Conservation (phyloP, 2,888 invertebrate species). For the Villa cingulata region DNA sequence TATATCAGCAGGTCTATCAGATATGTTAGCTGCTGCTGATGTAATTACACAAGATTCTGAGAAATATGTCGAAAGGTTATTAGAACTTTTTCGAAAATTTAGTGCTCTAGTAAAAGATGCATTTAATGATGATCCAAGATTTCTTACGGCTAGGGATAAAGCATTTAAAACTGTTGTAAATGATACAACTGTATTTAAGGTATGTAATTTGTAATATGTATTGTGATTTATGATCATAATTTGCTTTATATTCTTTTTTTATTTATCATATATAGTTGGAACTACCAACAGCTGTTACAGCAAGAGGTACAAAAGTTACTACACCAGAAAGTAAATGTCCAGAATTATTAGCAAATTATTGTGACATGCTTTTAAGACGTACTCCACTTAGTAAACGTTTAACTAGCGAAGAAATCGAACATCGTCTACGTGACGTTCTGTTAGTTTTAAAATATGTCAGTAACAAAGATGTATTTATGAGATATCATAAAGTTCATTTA, state of each 20-base stretch:
- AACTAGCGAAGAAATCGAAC: slow-evolving; percentile 94
- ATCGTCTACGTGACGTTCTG: slow-evolving; percentile 80
- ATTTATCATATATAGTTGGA: slow-evolving; percentile 35
- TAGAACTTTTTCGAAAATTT: slow-evolving; percentile 86
- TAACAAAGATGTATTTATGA: slow-evolving; percentile 99
- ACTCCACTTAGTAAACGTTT: slow-evolving; percentile 92
- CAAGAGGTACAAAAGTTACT: slow-evolving; percentile 50
- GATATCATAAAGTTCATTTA: slow-evolving; percentile 96
- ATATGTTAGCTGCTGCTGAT: slow-evolving; percentile 93
- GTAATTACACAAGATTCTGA: slow-evolving; percentile 94
- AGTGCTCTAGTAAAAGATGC: slow-evolving; percentile 86
- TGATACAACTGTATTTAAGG: slow-evolving; percentile 82
- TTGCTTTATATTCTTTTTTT: background rate
- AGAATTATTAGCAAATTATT: slow-evolving; percentile 96
- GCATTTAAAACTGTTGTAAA: slow-evolving; percentile 96
- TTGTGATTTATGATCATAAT: background rate
- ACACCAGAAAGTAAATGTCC: slow-evolving; percentile 96
- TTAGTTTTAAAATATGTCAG: slow-evolving; percentile 97
- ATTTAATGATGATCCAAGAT: slow-evolving; percentile 92
- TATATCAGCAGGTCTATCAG: slow-evolving; percentile 81
- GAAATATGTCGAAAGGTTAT: slow-evolving; percentile 90
- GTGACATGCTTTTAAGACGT: slow-evolving; percentile 95
- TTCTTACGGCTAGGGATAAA: slow-evolving; percentile 94
- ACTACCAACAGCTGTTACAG: slow-evolving; percentile 46
- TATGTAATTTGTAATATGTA: slow-evolving; percentile 5